These are phyloP conservation scores for Scaptomyza pallida DNA, from an alignment of 1,140 invertebrate species.

Conservation along the genomic window DNA sequence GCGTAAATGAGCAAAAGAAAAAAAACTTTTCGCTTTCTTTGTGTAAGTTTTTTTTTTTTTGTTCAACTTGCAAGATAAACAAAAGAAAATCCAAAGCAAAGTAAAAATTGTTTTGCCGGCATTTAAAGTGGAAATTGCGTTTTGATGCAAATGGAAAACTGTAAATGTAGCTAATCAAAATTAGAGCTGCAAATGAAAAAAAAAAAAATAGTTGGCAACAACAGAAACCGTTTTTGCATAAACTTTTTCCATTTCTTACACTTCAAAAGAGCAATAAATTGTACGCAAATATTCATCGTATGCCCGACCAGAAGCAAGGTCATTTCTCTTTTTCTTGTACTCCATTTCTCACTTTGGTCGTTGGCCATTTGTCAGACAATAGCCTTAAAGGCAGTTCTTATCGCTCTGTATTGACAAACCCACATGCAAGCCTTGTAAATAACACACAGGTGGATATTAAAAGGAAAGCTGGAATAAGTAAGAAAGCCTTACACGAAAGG, in stretches of 20 bases:
- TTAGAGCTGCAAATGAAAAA: slow-evolving; percentile 69
- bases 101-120: neutral
- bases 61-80: slow-evolving; percentile 49
- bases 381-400: slow-evolving; percentile 33
- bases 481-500: neutral
- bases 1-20: slow-evolving; percentile 46
- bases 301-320: slow-evolving; percentile 16
- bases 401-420: slow-evolving; percentile 36
- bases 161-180: slow-evolving; percentile 61
- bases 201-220: slow-evolving; percentile 53
- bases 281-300: slow-evolving; percentile 4
- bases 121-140: slow-evolving; percentile 39
- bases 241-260: slow-evolving; percentile 63
- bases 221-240: slow-evolving; percentile 19
- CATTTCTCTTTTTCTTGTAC: neutral
- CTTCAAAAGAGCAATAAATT: slow-evolving; percentile 28
- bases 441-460: slow-evolving; percentile 46
- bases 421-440: slow-evolving; percentile 41
- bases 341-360: neutral
- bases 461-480: slow-evolving; percentile 12
- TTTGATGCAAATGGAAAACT: slow-evolving; percentile 46
- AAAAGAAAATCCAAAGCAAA: slow-evolving; percentile 43
- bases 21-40: slow-evolving; percentile 59
- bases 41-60: neutral
- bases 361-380: slow-evolving; percentile 37